A percentile compares a stretch with the other conserved stretches of the same genome.
Conservation (phyloP, 2,888 invertebrate genomes). For the Noctua pronuba region DNA sequence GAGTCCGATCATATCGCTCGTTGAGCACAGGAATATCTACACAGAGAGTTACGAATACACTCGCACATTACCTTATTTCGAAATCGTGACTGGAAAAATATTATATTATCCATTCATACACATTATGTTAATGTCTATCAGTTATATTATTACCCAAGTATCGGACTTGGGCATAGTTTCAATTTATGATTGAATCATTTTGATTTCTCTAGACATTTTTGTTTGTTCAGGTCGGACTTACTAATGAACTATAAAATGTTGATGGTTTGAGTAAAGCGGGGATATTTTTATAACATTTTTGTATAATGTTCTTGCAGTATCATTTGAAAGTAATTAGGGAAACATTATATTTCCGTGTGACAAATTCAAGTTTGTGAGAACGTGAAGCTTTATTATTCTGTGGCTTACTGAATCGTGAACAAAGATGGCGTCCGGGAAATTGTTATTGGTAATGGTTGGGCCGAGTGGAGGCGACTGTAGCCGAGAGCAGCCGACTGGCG, state of each 20-base stretch:
- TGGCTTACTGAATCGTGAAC: conserved; percentile 79
- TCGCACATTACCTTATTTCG: conserved; percentile 81
- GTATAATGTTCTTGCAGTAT: conserved; percentile 21
- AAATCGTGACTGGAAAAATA: conserved; percentile 80
- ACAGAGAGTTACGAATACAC: conserved; percentile 81
- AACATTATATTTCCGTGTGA: conserved; percentile 55
- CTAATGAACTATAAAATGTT: conserved; percentile 59
- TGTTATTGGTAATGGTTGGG: conserved; percentile 80
- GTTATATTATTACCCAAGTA: conserved; percentile 61
- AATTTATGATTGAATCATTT: conserved; percentile 69
- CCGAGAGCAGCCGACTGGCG: conserved; percentile 54
- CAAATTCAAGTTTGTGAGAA: conserved; percentile 62
- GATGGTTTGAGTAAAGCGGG: conserved; percentile 20
- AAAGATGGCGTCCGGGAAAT: conserved; percentile 83
- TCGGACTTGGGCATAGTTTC: conserved; percentile 63
- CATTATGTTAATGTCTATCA: conserved; percentile 71
- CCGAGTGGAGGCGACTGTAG: conserved; percentile 50
- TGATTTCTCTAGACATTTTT: conserved; percentile 47
- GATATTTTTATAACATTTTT: conserved; percentile 17
- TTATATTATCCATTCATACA: conserved; percentile 72
- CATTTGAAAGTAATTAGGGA: conserved; percentile 45
- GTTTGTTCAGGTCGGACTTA: conserved; percentile 40
- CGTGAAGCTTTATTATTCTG: conserved; percentile 68
- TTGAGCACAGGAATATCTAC: conserved; percentile 81
- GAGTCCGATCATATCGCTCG: conserved; percentile 87